Evolutionary conservation across 2,888 invertebrate genomes (phyloP).

Genomic region (Cheilosia grossa): DNA sequence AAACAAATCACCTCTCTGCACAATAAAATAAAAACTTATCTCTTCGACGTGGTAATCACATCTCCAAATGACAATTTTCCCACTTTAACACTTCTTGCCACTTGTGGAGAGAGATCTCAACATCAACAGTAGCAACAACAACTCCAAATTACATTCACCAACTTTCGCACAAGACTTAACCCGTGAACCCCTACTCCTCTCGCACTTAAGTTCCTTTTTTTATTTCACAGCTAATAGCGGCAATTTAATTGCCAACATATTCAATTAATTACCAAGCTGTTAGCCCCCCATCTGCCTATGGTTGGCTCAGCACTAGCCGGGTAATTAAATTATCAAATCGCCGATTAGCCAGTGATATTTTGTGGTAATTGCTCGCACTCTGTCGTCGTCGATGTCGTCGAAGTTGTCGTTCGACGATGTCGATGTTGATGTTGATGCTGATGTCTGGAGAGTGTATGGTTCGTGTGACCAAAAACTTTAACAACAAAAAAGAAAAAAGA

Average conservation of each 20-base stretch:
- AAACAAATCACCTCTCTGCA: constrained; percentile 29
- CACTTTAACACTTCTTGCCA: constrained; percentile 64
- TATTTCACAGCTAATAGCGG: constrained; percentile 59
- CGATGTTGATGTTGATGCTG: constrained; percentile 19
- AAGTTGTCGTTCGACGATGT: constrained; percentile 15
- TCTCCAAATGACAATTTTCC: constrained; percentile 61
- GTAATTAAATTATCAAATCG: constrained; percentile 74
- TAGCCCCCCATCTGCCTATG: constrained; percentile 59
- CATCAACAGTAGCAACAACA: constrained; percentile 27
- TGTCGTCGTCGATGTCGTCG: constrained; percentile 43
- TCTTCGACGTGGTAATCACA: constrained; percentile 32
- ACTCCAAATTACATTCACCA: constrained; percentile 43
- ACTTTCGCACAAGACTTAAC: constrained; percentile 45
- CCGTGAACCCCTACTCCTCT: background rate
- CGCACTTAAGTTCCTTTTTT: background rate
- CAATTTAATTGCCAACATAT: constrained; percentile 74
- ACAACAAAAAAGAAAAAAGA: background rate
- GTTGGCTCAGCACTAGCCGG: constrained; percentile 41
- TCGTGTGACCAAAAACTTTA: constrained; percentile 16
- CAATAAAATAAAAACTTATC: constrained; percentile 36
- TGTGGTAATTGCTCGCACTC: constrained; percentile 74
- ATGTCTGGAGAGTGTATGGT: constrained; percentile 15
- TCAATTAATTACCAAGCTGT: constrained; percentile 74
- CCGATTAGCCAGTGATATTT: constrained; percentile 73
- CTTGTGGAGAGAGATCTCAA: constrained; percentile 7